These are phyloP conservation scores for Coryphaenoides rupestris DNA, from an alignment of 2,113 vertebrate genomes.

Conservation along the genomic window DNA sequence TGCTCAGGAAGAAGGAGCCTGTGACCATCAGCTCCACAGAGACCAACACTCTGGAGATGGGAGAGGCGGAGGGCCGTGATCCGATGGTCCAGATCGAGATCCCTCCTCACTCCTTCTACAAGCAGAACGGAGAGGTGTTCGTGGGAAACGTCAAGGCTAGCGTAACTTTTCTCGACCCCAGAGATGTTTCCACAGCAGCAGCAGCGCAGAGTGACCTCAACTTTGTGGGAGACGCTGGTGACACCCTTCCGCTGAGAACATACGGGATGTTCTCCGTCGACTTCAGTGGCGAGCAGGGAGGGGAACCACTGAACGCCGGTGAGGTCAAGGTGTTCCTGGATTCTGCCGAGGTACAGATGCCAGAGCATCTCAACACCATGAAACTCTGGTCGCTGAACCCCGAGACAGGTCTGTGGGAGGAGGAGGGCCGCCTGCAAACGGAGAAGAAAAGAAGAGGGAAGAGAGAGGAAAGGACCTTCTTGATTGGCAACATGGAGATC, in stretches of 20 bases:
- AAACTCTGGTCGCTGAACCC: conserved; percentile 97
- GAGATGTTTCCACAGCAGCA: conserved; percentile 82
- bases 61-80: conserved; percentile 81
- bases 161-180: conserved; percentile 91
- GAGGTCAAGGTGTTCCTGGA: conserved; percentile 91
- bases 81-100: conserved; percentile 89
- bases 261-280: conserved; percentile 98
- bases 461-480: conserved; percentile 90
- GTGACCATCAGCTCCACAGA: conserved; percentile 79
- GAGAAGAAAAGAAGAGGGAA: conserved; percentile 78
- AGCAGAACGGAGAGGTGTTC: conserved; percentile 86
- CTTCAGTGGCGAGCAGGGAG: conserved; percentile 80
- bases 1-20: conserved; percentile 83
- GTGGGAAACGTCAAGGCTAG: conserved; percentile 90
- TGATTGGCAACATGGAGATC: conserved; percentile 98
- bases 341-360: conserved; percentile 85
- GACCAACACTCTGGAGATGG: conserved; percentile 85
- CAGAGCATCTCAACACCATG: conserved; percentile 85
- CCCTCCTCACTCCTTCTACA: conserved; percentile 87
- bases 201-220: conserved; percentile 93
- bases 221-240: conserved; percentile 86
- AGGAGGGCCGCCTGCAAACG: conserved; percentile 84
- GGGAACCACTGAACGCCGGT: conserved; percentile 85
- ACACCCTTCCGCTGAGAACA: conserved; percentile 86
- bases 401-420: conserved; percentile 93